Conservation (phyloP, 2,797 vertebrate genomes). For the Enteromius paludinosus region DNA sequence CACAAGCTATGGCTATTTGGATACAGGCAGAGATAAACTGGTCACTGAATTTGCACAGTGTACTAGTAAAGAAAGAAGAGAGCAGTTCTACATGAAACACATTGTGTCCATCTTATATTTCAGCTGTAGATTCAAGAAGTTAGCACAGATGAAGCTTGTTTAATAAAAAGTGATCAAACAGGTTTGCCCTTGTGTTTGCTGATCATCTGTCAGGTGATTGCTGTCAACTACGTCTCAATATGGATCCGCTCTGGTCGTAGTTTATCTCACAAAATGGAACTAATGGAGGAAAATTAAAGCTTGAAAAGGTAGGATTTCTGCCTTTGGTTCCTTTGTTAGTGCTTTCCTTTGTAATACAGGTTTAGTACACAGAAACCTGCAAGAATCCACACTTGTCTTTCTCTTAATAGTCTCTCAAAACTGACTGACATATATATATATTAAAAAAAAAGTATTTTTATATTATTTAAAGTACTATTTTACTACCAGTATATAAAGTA, state of each 20-base stretch:
- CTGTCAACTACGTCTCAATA: constrained; percentile 24
- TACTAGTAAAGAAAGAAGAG: background rate
- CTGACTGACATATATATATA: no score
- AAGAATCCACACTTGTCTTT: background rate
- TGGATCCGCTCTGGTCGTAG: background rate
- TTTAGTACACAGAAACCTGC: background rate
- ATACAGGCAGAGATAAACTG: constrained; percentile 42
- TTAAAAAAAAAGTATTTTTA: background rate
- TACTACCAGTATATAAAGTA: background rate
- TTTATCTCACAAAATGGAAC: constrained; percentile 5
- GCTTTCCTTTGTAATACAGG: background rate
- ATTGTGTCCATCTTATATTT: background rate
- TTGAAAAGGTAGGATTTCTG: constrained; percentile 32
- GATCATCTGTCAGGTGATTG: constrained; percentile 52
- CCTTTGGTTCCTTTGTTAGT: background rate
- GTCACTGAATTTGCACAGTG: background rate
- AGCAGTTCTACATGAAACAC: background rate
- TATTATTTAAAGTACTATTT: background rate
- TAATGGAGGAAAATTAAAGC: background rate
- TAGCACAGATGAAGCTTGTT: background rate
- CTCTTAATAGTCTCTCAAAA: background rate
- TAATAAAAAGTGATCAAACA: constrained; percentile 52
- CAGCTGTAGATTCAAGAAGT: background rate
- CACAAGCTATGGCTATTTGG: constrained; percentile 46
- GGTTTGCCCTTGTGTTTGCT: constrained; percentile 55